Percentiles rank a stretch among this genome's conserved stretches.
These are phyloP conservation scores for Phrynocephalus versicolor DNA, from an alignment of 2,113 vertebrate species.

Conservation along the genomic window DNA sequence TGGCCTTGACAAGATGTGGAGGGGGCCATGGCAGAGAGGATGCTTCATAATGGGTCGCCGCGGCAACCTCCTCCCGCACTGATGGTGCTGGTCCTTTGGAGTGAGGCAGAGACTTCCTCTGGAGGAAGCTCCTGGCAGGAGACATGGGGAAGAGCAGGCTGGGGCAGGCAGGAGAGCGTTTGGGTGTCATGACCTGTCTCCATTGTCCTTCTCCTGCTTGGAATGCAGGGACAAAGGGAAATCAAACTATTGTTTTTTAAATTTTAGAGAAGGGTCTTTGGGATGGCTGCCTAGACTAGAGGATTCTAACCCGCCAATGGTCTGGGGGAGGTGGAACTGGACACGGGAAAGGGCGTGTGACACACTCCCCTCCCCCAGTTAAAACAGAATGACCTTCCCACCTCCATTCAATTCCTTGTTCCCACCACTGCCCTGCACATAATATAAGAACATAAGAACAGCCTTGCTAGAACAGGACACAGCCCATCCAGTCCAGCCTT, in stretches of 20 bases:
- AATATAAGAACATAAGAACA: background rate
- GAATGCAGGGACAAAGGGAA: background rate
- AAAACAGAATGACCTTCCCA: too few relatives aligned
- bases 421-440: too few relatives aligned
- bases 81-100: background rate
- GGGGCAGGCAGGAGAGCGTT: too few relatives aligned
- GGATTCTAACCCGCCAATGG: too few relatives aligned
- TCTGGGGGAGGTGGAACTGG: too few relatives aligned
- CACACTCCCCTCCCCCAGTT: too few relatives aligned
- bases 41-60: background rate
- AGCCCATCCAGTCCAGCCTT: too few relatives aligned
- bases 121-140: background rate
- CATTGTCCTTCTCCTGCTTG: background rate
- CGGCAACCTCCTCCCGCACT: background rate
- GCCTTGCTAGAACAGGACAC: too few relatives aligned
- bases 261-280: background rate
- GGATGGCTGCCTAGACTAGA: too few relatives aligned
- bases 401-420: too few relatives aligned
- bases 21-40: background rate
- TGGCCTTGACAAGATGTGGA: slow-evolving; percentile 72
- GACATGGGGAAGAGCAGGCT: background rate
- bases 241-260: too few relatives aligned
- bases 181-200: background rate
- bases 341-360: too few relatives aligned
- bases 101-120: background rate